Base-by-base conservation (phyloP, 1,140 invertebrate species). In the Brachionus paranguensis region DNA sequence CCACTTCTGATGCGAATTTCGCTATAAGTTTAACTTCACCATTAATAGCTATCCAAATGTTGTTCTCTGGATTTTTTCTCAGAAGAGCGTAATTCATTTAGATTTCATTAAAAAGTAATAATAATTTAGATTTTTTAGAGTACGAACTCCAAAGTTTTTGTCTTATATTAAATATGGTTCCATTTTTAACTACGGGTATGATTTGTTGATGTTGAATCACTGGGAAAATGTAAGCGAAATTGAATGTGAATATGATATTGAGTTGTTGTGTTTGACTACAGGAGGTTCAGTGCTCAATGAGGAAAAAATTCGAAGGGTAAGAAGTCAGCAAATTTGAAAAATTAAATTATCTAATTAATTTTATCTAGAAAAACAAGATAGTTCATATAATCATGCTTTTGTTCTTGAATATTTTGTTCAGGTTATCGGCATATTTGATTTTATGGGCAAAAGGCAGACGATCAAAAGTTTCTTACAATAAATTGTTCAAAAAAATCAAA, bases 41-140 rank as follows among this genome's bases (percentile, higher is more conserved):
- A 14, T 12, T 45, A 27, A 84, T 84, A 12, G 37, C 65, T 47
- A 24, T 72, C 14, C 65, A 70, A 50, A 70, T 84, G 81, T 37
- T 84, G 27, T 84, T 84, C 43, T 68, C 81, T 3, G 64, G 81
- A 2, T 72, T 70, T 74, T 84, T 84, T 84, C 64, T 84, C 12
- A 47, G 29, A 12, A 81, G 20, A 81, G 33, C 78, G 76, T 78
- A 78, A 50, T 10, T n/a, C n/a, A n/a, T n/a, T n/a, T n/a, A n/a
- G n/a, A n/a, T n/a, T n/a, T n/a, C n/a, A n/a, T n/a, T n/a, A n/a
- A n/a, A n/a, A n/a, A n/a, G n/a, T n/a, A n/a, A n/a, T n/a, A n/a
- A n/a, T n/a, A n/a, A n/a, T n/a, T n/a, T 72, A 12, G 4, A 33
- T 68, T 37, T 27, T 78, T 20, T 29, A 83, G 60, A 33, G 11